Evolutionary conservation across 2,888 invertebrate genomes (phyloP).

Genomic region (Ophioninae sp.): DNA sequence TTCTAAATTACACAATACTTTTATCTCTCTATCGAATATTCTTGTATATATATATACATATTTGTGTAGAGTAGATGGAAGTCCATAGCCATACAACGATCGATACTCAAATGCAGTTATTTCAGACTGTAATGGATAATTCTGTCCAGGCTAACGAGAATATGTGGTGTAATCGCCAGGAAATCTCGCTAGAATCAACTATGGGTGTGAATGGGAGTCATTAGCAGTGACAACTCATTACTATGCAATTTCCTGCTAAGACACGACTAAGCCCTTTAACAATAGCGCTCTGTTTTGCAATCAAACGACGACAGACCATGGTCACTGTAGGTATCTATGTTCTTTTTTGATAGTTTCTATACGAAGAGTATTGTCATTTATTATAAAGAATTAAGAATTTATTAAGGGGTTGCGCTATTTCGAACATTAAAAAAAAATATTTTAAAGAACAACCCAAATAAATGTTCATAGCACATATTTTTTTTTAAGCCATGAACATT

Average conservation of each 20-base stretch:
- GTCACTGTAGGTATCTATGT: not conserved
- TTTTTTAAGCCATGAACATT: too few relatives aligned
- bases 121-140: constrained; percentile 6
- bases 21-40: not conserved
- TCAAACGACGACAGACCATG: not conserved
- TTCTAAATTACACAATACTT: not conserved
- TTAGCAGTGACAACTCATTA: not conserved
- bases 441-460: too few relatives aligned
- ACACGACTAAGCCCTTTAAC: not conserved
- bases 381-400: too few relatives aligned
- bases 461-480: too few relatives aligned
- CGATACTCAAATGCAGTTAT: constrained; percentile 6
- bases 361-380: not conserved
- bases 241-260: not conserved
- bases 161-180: not conserved
- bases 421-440: too few relatives aligned
- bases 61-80: not conserved
- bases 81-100: not conserved
- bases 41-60: not conserved
- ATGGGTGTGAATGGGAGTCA: not conserved
- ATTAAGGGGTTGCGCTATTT: too few relatives aligned
- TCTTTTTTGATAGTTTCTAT: not conserved
- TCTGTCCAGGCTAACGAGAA: not conserved
- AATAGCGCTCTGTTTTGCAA: not conserved
- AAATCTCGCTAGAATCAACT: not conserved